These are phyloP conservation scores for Drosophila rhopaloa DNA, from an alignment of 1,140 invertebrate species.

Conservation along the genomic window DNA sequence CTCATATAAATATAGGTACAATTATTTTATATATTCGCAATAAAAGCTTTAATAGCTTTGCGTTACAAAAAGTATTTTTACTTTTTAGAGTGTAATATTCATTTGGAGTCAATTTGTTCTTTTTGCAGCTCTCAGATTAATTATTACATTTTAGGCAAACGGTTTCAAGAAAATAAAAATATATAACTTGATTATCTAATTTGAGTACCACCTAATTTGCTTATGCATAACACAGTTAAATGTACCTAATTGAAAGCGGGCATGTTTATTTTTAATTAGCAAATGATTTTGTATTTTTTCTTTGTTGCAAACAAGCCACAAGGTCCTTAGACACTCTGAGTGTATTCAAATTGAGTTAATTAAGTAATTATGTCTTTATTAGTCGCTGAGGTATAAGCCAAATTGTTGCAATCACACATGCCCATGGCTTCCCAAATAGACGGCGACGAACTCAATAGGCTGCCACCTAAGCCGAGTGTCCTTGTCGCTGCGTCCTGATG, in stretches of 20 bases:
- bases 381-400: slow-evolving; percentile 33
- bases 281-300: not conserved
- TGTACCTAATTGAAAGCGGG: not conserved
- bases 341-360: slow-evolving; percentile 52
- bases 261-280: not conserved
- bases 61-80: too few species aligned
- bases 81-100: too few species aligned
- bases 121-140: too few species aligned
- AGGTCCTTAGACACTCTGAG: not conserved
- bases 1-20: too few species aligned
- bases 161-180: too few species aligned
- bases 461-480: slow-evolving; percentile 19
- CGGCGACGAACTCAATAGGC: slow-evolving; percentile 24
- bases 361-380: slow-evolving; percentile 73
- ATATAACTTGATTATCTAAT: too few species aligned
- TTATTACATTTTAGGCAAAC: too few species aligned
- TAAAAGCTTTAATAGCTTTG: too few species aligned
- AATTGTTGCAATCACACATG: slow-evolving; percentile 7
- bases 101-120: too few species aligned
- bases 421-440: slow-evolving; percentile 37
- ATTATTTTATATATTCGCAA: too few species aligned
- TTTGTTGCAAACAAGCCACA: not conserved
- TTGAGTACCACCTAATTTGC: too few species aligned
- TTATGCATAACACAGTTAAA: slow-evolving; percentile 32
- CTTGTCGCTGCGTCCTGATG: slow-evolving; percentile 16